phyloP scores from a whole-genome alignment of 2,888 invertebrate genomes.

The Agriopis leucophaearia region DNA sequence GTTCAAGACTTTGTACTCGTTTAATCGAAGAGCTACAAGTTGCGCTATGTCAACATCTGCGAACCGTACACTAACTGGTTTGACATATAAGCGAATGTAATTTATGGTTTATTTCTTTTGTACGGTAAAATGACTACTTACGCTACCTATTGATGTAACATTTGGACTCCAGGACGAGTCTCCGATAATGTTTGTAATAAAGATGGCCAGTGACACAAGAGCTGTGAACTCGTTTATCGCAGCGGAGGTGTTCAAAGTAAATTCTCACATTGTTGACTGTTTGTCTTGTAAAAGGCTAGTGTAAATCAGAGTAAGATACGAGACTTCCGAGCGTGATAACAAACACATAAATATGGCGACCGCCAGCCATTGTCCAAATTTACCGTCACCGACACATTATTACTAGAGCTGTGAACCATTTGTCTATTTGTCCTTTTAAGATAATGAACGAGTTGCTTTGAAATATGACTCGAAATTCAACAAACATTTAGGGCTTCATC shows the following conservation, averaged over 20 bases:
- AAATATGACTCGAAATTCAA: constrained; percentile 25
- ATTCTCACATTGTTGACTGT: constrained; percentile 71
- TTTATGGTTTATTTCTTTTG: constrained; percentile 36
- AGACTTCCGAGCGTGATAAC: constrained; percentile 77
- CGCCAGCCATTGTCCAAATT: constrained; percentile 76
- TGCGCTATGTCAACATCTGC: constrained; percentile 37
- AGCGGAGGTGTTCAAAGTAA: constrained; percentile 68
- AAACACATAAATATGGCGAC: constrained; percentile 79
- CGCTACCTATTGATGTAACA: constrained; percentile 22
- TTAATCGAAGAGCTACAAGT: constrained; percentile 35
- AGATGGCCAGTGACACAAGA: constrained; percentile 48
- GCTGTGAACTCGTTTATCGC: constrained; percentile 60
- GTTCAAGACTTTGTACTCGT: constrained; percentile 52
- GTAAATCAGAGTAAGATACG: constrained; percentile 77
- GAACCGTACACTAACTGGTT: constrained; percentile 37
- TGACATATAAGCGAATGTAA: constrained; percentile 29
- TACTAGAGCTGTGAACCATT: constrained; percentile 56
- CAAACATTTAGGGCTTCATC: neutral
- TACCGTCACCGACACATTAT: constrained; percentile 67
- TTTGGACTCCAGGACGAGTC: constrained; percentile 24
- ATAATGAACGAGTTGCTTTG: constrained; percentile 31
- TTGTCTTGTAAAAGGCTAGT: constrained; percentile 67
- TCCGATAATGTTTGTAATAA: constrained; percentile 38
- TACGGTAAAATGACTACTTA: constrained; percentile 40
- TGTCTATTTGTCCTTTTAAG: constrained; percentile 41